Percentiles rank a stretch among this genome's conserved stretches.
Evolutionary conservation across 2,113 vertebrate genomes (phyloP).

Genomic region (Heloderma charlesbogerti): DNA sequence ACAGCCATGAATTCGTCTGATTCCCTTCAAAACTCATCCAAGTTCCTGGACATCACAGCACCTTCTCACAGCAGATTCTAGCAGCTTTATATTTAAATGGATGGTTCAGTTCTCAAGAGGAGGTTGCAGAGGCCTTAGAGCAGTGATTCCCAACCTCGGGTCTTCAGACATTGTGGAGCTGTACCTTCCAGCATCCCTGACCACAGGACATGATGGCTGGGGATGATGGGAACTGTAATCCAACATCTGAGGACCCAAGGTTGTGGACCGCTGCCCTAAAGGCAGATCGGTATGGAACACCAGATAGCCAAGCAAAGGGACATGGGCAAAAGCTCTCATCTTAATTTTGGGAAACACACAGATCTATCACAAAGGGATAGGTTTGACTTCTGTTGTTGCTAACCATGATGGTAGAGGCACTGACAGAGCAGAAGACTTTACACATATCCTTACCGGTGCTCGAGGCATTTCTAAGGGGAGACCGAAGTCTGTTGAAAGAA

Average conservation of each 20-base stretch:
- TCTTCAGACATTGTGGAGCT: not conserved
- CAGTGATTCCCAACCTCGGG: too few species aligned
- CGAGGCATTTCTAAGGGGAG: not conserved
- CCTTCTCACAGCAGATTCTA: not conserved
- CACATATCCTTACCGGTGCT: not conserved
- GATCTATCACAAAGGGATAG: not conserved
- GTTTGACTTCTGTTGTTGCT: not conserved
- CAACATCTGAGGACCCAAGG: not conserved
- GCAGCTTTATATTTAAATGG: not conserved
- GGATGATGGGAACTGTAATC: not conserved
- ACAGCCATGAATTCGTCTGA: not conserved
- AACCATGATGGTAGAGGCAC: not conserved
- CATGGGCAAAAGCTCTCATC: not conserved
- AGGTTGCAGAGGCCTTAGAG: not conserved
- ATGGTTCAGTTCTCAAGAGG: not conserved
- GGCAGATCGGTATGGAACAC: not conserved
- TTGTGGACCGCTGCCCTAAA: not conserved
- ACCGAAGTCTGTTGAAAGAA: not conserved
- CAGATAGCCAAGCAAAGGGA: not conserved
- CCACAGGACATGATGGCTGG: too few species aligned
- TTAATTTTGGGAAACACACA: not conserved
- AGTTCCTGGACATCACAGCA: not conserved
- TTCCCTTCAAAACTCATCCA: not conserved
- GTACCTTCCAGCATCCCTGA: not conserved
- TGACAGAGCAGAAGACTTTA: not conserved